A percentile compares a stretch with the other conserved stretches of the same genome.
These are phyloP conservation scores for Metallyticus violacea DNA, from an alignment of 2,888 invertebrate species.

Conservation along the genomic window DNA sequence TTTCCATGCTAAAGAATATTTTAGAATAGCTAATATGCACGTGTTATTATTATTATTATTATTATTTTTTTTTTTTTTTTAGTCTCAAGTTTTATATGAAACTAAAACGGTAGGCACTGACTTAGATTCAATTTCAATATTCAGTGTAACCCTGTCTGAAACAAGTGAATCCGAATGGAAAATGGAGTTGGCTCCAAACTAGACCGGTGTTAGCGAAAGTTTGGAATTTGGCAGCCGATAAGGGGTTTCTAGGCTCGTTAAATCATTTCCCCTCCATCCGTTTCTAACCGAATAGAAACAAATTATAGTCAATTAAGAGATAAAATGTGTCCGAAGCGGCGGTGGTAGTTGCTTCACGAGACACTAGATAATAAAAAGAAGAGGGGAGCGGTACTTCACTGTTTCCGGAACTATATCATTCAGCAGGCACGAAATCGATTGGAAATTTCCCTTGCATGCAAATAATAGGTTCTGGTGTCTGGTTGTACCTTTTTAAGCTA, in stretches of 20 bases:
- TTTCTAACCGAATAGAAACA: constrained; percentile 33
- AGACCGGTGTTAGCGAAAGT: constrained; percentile 25
- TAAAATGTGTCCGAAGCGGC: constrained; percentile 27
- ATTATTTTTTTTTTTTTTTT: no score
- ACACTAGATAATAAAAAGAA: neutral
- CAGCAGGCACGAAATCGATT: neutral
- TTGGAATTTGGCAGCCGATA: constrained; percentile 32
- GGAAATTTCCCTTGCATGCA: neutral
- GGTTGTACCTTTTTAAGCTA: neutral
- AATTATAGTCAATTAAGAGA: constrained; percentile 33
- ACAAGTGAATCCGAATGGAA: constrained; percentile 16
- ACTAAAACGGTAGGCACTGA: neutral
- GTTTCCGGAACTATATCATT: neutral
- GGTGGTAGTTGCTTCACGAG: neutral
- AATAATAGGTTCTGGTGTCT: neutral
- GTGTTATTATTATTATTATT: no score
- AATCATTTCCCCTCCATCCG: constrained; percentile 33
- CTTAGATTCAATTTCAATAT: neutral
- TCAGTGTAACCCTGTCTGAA: neutral
- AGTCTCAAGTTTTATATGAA: no score
- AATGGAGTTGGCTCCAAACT: neutral
- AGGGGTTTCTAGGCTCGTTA: constrained; percentile 22
- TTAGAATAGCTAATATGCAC: neutral
- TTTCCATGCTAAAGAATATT: neutral
- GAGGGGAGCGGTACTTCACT: neutral